phyloP scores from a whole-genome alignment of 2,888 invertebrate genomes.

The Meandrusa payeni region DNA sequence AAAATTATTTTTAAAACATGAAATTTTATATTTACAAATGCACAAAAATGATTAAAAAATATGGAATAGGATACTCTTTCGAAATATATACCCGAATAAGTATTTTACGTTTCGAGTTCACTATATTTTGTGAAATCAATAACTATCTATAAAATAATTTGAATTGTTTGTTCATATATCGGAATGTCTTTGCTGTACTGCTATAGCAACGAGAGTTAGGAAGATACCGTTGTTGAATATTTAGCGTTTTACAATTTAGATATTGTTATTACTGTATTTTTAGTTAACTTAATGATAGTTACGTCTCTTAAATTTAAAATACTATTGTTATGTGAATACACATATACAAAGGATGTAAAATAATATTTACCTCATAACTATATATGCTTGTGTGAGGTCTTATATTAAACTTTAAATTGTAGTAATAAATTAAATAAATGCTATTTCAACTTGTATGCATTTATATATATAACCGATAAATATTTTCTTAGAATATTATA shows the following conservation, averaged over 20 bases:
- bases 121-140: slow-evolving; percentile 22
- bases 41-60: slow-evolving; percentile 20
- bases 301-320: slow-evolving; percentile 15
- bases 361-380: slow-evolving; percentile 28
- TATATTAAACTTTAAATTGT: slow-evolving; percentile 22
- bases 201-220: slow-evolving; percentile 21
- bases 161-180: slow-evolving; percentile 20
- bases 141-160: slow-evolving; percentile 20
- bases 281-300: slow-evolving; percentile 20
- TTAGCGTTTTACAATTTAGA: slow-evolving; percentile 30
- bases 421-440: slow-evolving; percentile 19
- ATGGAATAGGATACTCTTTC: slow-evolving; percentile 19
- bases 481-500: slow-evolving; percentile 22
- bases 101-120: slow-evolving; percentile 21
- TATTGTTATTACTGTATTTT: slow-evolving; percentile 29
- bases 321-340: slow-evolving; percentile 12
- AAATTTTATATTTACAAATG: slow-evolving; percentile 20
- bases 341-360: slow-evolving; percentile 21
- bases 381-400: slow-evolving; percentile 29
- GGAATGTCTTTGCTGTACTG: slow-evolving; percentile 17
- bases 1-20: slow-evolving; percentile 22
- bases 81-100: slow-evolving; percentile 21
- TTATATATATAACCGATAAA: slow-evolving; percentile 24
- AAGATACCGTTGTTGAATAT: slow-evolving; percentile 26
- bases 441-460: slow-evolving; percentile 28